Evolutionary conservation across 2,888 invertebrate species (phyloP).

Genomic region (Bugula neritina): DNA sequence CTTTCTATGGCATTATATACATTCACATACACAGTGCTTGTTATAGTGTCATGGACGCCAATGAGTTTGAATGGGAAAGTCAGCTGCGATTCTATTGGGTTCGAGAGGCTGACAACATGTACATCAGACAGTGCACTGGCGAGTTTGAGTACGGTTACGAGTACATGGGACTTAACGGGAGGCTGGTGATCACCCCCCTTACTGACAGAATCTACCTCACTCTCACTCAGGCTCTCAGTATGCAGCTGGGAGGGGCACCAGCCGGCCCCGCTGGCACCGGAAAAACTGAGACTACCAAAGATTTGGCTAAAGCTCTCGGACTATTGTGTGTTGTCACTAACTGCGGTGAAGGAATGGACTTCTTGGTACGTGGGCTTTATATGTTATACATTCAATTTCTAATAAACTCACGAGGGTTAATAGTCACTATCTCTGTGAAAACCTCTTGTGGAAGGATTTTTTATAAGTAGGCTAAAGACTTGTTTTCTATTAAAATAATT

Average conservation of each 20-base stretch:
- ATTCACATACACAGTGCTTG: not conserved
- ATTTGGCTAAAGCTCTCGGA: conserved; percentile 31
- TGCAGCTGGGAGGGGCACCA: conserved; percentile 31
- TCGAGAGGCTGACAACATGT: conserved; percentile 28
- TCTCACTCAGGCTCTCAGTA: conserved; percentile 31
- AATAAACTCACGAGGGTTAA: too few relatives aligned
- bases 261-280: conserved; percentile 30
- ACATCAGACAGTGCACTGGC: conserved; percentile 30
- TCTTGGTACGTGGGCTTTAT: conserved; percentile 26
- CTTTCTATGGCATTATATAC: too few relatives aligned
- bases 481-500: too few relatives aligned
- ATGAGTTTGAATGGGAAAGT: conserved; percentile 32
- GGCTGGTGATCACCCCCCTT: conserved; percentile 31
- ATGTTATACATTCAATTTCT: too few relatives aligned
- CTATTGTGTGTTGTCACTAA: conserved; percentile 31
- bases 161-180: conserved; percentile 31
- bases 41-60: conserved; percentile 28
- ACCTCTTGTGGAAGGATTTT: too few relatives aligned
- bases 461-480: too few relatives aligned
- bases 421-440: too few relatives aligned
- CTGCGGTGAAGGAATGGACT: conserved; percentile 32
- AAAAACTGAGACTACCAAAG: conserved; percentile 30
- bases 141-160: conserved; percentile 30
- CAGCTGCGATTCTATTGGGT: conserved; percentile 31
- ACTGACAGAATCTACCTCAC: conserved; percentile 31